phyloP scores from a whole-genome alignment of 1,140 invertebrate genomes.

The Zaprionus inermis region DNA sequence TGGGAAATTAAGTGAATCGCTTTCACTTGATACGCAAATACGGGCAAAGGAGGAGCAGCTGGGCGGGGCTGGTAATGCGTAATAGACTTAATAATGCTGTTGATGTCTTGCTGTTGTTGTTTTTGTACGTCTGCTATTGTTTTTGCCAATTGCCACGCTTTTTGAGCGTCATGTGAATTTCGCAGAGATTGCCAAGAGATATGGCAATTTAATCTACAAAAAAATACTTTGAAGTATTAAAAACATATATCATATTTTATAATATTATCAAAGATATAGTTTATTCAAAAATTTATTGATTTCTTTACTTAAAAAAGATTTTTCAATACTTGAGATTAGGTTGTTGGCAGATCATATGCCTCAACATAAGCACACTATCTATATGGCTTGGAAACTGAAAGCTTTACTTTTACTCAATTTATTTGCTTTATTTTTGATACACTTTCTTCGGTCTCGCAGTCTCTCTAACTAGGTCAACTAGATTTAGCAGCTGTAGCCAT shows the following conservation, averaged over 20 bases:
- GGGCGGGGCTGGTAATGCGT: conserved; percentile 65
- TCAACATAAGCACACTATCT: not conserved
- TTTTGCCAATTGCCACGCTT: conserved; percentile 17
- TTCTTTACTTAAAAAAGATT: too few relatives aligned
- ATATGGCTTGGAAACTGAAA: not conserved
- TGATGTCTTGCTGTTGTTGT: conserved; percentile 38
- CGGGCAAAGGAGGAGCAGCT: conserved; percentile 35
- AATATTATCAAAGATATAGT: too few relatives aligned
- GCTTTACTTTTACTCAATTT: not conserved
- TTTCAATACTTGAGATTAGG: too few relatives aligned
- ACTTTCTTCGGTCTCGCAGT: not conserved
- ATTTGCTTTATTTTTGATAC: not conserved
- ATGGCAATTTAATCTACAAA: too few relatives aligned
- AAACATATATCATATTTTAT: too few relatives aligned
- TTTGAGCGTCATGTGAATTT: conserved; percentile 12
- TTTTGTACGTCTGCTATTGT: conserved; percentile 19
- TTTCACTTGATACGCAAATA: conserved; percentile 77
- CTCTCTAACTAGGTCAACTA: not conserved
- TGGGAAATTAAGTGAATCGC: conserved; percentile 70
- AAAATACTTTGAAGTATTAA: too few relatives aligned
- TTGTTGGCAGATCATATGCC: too few relatives aligned
- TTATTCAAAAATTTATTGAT: too few relatives aligned
- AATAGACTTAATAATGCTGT: conserved; percentile 53
- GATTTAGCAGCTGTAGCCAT: not conserved
- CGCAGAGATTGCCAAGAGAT: not conserved